A percentile compares a stretch with the other conserved stretches of the same genome.
Evolutionary conservation across 2,113 vertebrate species (phyloP).

Genomic region (Chloropsis hardwickii): DNA sequence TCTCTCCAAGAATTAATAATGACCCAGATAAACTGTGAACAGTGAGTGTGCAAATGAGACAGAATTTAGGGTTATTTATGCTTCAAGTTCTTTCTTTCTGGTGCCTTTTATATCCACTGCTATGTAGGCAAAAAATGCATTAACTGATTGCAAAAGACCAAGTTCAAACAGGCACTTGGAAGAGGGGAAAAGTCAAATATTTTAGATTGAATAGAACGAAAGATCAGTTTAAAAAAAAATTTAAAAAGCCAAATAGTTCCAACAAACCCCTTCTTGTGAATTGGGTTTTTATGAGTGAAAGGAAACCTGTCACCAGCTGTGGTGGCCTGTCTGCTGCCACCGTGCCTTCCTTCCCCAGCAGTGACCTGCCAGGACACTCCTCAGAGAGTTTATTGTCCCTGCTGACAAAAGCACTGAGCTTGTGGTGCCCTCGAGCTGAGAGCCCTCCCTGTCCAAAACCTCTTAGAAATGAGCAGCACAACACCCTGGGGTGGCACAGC

Average conservation of each 20-base stretch:
- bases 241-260: not conserved
- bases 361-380: not conserved
- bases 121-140: not conserved
- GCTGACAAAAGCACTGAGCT: not conserved
- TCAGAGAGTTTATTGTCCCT: not conserved
- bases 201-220: not conserved
- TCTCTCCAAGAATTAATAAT: not conserved
- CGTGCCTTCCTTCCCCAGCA: not conserved
- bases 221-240: not conserved
- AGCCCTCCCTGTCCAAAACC: not conserved
- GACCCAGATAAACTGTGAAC: not conserved
- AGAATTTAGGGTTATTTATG: not conserved
- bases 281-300: not conserved
- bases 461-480: not conserved
- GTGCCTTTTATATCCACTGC: not conserved
- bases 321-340: not conserved
- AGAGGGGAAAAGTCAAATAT: not conserved
- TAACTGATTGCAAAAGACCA: not conserved
- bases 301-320: not conserved
- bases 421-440: not conserved
- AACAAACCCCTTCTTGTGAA: not conserved
- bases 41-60: not conserved
- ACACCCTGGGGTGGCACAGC: not conserved
- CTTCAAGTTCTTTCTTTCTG: not conserved
- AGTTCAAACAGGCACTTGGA: not conserved